Evolutionary conservation across 2,888 invertebrate genomes (phyloP), one percentile per base, ranked within the genome.

Genomic region (Tortrix viridana): DNA sequence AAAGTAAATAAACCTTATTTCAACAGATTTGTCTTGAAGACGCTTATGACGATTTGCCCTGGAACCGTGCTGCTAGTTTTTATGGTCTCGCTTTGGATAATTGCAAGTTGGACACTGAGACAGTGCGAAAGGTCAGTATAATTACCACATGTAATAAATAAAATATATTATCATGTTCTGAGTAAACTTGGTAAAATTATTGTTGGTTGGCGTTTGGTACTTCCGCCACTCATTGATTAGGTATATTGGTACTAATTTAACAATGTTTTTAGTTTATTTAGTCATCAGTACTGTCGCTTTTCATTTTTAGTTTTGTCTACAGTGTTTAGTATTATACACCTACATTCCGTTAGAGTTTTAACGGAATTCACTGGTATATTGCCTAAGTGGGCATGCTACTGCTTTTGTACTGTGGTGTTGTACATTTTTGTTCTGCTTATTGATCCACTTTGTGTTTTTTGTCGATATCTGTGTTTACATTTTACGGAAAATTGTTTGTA

Each of bases 41-140:
- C 99, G 69, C 94, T 99, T 77, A 99, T 99, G 99, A 99, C 99
- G 85, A 99, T 99, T 88, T 99, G 99, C 91, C 99, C 99, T 60
- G 99, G 95, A 89, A 99, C 95, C 69, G 99, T 99, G 76, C 95
- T 99, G 78, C 94, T 99, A 80, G 99, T 99, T 74, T 99, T 99
- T 94, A 99, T 99, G 97, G 98, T 99, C 71, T 98, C 99, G 7
- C 93, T 99, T 69, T 99, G 99, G 99, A 98, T 99, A 88, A 98
- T 99, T 79, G 99, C 99, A 72, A 98, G 98, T 82, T 99, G 99
- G 99, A 98, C 98, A 69, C 93, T 99, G 75, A 95, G 99, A 73
- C 98, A 99, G 79, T 99, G 99, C 88, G 99, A 99, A 94, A 97
- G 99, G 98, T 99, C 93, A 93, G 93, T 88, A 83, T 69, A 65